Evolutionary conservation across 2,797 vertebrate genomes (phyloP).

Genomic region (Mergus octosetaceus): DNA sequence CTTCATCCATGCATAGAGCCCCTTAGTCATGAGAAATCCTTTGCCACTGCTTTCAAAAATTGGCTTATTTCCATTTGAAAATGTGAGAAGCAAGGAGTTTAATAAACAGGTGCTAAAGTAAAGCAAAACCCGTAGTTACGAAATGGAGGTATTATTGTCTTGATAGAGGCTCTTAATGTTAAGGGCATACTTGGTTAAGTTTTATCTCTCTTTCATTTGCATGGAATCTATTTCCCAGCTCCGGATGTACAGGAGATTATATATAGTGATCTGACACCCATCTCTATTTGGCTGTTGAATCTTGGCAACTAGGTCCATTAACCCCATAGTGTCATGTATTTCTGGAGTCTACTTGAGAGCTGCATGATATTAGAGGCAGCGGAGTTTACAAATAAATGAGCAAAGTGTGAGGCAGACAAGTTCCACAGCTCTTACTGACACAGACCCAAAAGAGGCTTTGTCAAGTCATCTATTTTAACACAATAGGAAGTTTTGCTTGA

Average conservation of each 20-base stretch:
- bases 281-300: constrained; percentile 48
- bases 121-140: not conserved
- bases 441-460: not conserved
- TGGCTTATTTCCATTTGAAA: not conserved
- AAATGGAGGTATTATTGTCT: constrained; percentile 31
- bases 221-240: constrained; percentile 44
- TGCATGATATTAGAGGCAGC: not conserved
- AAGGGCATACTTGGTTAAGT: constrained; percentile 14
- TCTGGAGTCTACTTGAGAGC: not conserved
- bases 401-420: not conserved
- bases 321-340: not conserved
- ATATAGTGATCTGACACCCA: constrained; percentile 62
- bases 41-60: not conserved
- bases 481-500: not conserved
- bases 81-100: not conserved
- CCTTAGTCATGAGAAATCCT: not conserved
- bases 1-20: not conserved
- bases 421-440: not conserved
- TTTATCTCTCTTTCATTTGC: constrained; percentile 61
- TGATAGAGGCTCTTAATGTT: constrained; percentile 33
- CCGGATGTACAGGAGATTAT: constrained; percentile 34
- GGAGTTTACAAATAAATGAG: not conserved
- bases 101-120: not conserved
- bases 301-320: not conserved
- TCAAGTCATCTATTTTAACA: not conserved